Evolutionary conservation across 2,888 invertebrate genomes (phyloP).

Genomic region (Anaspis maculata): DNA sequence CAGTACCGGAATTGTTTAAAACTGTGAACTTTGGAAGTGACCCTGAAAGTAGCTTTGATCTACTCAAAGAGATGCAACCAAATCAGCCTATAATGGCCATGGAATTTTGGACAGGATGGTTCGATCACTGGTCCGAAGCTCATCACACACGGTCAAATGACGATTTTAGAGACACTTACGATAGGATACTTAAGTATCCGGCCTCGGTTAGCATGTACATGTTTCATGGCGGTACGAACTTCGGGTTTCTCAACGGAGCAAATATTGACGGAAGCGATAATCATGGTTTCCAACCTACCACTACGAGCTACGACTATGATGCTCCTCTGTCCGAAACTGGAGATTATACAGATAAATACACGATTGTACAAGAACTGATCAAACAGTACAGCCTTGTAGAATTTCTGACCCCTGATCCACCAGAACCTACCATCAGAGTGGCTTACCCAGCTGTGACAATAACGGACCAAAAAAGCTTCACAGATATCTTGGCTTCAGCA

Average conservation of each 20-base stretch:
- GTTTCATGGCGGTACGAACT: conserved; percentile 87
- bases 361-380: conserved; percentile 50
- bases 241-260: conserved; percentile 53
- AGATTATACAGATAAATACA: conserved; percentile 77
- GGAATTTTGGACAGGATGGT: conserved; percentile 54
- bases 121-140: conserved; percentile 46
- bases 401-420: conserved; percentile 29
- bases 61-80: conserved; percentile 40
- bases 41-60: conserved; percentile 38
- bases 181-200: conserved; percentile 28
- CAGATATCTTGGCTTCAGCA: conserved; percentile 2
- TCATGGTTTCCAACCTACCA: conserved; percentile 23
- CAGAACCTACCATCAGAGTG: conserved; percentile 25
- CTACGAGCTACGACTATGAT: conserved; percentile 53
- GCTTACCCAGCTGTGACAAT: conserved; percentile 27
- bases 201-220: conserved; percentile 81
- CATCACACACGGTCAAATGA: conserved; percentile 22
- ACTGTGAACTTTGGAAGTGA: conserved; percentile 46
- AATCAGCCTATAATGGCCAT: conserved; percentile 47
- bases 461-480: conserved; percentile 7
- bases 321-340: conserved; percentile 83
- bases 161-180: conserved; percentile 20
- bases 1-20: conserved; percentile 40
- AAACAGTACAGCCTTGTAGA: conserved; percentile 25
- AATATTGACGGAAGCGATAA: conserved; percentile 16